Evolutionary conservation across 2,113 vertebrate species (phyloP).

Genomic region (Chunga burmeisteri): DNA sequence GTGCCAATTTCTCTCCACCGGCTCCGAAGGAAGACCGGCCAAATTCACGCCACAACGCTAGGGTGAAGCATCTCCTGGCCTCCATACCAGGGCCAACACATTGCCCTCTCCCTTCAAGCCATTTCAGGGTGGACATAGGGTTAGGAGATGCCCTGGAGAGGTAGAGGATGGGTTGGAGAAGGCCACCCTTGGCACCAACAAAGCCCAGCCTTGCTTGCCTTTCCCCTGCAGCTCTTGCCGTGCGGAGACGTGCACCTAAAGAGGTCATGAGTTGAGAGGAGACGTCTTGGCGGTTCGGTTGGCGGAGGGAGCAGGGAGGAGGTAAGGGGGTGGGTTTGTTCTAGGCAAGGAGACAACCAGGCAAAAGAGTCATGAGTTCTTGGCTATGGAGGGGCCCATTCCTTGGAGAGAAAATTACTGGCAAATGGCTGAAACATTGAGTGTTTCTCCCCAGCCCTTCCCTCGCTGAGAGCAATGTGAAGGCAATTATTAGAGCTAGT

Average conservation of each 20-base stretch:
- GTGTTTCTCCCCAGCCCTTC: constrained; percentile 36
- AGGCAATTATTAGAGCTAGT: constrained; percentile 56
- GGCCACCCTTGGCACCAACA: neutral
- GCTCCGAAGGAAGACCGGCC: neutral
- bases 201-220: neutral
- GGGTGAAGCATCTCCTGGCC: neutral
- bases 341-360: constrained; percentile 10
- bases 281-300: neutral
- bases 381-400: constrained; percentile 22
- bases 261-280: neutral
- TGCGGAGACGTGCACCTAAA: neutral
- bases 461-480: constrained; percentile 49
- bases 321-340: neutral
- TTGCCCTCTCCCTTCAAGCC: neutral
- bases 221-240: neutral
- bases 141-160: neutral
- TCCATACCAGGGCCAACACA: neutral
- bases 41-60: fast-evolving
- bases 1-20: neutral
- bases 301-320: neutral
- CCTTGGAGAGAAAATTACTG: constrained; percentile 43
- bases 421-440: constrained; percentile 37
- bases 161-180: neutral
- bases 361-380: constrained; percentile 13
- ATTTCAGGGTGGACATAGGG: fast-evolving